Evolutionary conservation across 1,140 invertebrate genomes (phyloP).

Genomic region (Drosophila auraria): DNA sequence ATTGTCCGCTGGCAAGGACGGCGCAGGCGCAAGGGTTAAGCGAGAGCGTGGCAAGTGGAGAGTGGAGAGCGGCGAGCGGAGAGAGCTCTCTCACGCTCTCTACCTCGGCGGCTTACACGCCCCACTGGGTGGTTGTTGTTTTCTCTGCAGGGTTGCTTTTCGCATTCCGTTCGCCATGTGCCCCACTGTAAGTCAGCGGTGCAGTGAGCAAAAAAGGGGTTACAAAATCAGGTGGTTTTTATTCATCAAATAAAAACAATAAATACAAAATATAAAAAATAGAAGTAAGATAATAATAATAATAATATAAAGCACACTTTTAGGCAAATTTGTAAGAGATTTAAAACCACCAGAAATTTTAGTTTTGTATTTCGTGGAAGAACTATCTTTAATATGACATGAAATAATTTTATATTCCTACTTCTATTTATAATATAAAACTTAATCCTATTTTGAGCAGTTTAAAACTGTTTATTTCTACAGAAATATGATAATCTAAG

Average conservation of each 20-base stretch:
- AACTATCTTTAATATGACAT: too few relatives aligned
- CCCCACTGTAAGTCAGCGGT: conserved; percentile 50
- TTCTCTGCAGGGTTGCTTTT: conserved; percentile 66
- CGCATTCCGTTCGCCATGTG: conserved; percentile 61
- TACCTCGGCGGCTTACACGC: conserved; percentile 56
- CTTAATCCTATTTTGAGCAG: too few relatives aligned
- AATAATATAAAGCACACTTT: neutral
- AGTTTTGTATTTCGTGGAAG: too few relatives aligned
- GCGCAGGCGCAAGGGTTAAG: conserved; percentile 58
- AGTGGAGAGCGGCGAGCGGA: neutral
- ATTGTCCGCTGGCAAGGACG: conserved; percentile 23
- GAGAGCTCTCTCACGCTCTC: conserved; percentile 24
- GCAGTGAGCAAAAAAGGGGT: conserved; percentile 2
- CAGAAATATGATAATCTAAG: too few relatives aligned
- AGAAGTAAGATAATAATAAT: neutral
- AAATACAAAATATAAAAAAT: neutral
- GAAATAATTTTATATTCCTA: too few relatives aligned
- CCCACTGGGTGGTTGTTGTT: conserved; percentile 70
- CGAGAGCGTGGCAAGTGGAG: conserved; percentile 11
- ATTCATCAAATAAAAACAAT: too few relatives aligned
- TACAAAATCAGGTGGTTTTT: neutral
- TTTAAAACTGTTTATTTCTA: too few relatives aligned
- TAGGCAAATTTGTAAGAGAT: too few relatives aligned
- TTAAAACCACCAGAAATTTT: too few relatives aligned
- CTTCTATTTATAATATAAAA: too few relatives aligned